Base-by-base conservation (phyloP, 2,797 vertebrate species). In the Sebastes taczanowskii region DNA sequence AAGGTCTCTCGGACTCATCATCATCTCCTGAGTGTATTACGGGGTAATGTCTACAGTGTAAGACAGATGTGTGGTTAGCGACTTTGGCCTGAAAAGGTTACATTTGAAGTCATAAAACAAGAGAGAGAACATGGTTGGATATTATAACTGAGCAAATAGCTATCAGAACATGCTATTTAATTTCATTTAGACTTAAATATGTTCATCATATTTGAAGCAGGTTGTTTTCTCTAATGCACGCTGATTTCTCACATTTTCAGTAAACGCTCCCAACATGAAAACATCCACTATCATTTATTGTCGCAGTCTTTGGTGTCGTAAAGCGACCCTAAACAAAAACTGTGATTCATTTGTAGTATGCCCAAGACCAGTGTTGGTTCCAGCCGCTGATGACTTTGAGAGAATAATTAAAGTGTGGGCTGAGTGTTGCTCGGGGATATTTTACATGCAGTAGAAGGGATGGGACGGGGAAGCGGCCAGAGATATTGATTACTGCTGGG, bases 401-500 rank as follows among this genome's bases (percentile, higher is more conserved):
- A 93, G 91, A 94, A 93, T 95, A 94, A 94, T 94, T 94, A 94
- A 93, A 93, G 90, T 85, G 82, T 81, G 88, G 83, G 73, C 83
- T 88, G 95, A 92, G 91, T 91, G 90, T 91, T 92, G 91, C 91
- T 91, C 61, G 68, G 90, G 91, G 93, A 93, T 94, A 95, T 95
- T 95, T 95, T 93, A 94, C 93, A 95, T 95, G 94, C 92, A 91
- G 90, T 86, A 79, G 91, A 91, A 90, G 88, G 85, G 89, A 86
- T 77, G 78, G 89, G 85, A 86, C 55, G 60, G 86, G 74, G 88
- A 86, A 83, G 78, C 85, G 85, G 88, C 88, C 89, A 90, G 90
- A 86, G 93, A 93, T 95, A 95, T 95, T 94, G 94, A 96, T 95
- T 95, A 93, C 94, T 93, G 91, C 90, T 94, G 93, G 92, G 94